A percentile compares a stretch with the other conserved stretches of the same genome.
Evolutionary conservation across 35 echinoderm and acorn worm species (phyloP).

Genomic region (Hemicentrotus pulcherrimus): DNA sequence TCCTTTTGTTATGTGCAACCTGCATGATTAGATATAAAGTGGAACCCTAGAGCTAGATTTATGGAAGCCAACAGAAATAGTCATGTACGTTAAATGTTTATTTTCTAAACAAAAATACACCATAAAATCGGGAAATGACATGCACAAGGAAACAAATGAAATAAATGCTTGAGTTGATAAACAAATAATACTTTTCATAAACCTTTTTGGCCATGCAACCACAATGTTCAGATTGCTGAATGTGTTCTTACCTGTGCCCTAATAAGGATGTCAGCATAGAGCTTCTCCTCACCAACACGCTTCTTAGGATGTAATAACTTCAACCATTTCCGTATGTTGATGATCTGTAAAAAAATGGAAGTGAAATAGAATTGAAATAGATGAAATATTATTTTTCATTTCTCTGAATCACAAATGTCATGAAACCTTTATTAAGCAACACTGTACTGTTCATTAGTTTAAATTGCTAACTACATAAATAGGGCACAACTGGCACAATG

Average conservation of each 20-base stretch:
- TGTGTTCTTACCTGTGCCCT: constrained; percentile 67
- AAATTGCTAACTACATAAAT: no score
- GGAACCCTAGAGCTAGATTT: no score
- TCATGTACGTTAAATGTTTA: neutral
- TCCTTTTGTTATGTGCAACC: no score
- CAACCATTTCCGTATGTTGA: constrained; percentile 91
- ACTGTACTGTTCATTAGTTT: no score
- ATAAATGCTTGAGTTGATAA: no score
- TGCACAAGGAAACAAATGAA: no score
- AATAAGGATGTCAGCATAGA: constrained; percentile 83
- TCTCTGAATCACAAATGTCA: no score
- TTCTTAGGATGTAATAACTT: constrained; percentile 81
- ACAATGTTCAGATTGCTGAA: neutral
- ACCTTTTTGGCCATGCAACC: neutral
- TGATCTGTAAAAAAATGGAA: constrained; percentile 88
- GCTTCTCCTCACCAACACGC: constrained; percentile 65
- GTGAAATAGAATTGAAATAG: neutral
- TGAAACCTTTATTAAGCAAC: no score
- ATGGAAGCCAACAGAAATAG: neutral
- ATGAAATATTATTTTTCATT: neutral
- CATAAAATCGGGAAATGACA: neutral
- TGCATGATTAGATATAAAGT: no score
- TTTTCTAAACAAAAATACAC: neutral
- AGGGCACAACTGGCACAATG: no score
- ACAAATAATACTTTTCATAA: neutral